These are phyloP conservation scores for Cataglyphis livida DNA, from an alignment of 2,888 invertebrate genomes.

Conservation along the genomic window DNA sequence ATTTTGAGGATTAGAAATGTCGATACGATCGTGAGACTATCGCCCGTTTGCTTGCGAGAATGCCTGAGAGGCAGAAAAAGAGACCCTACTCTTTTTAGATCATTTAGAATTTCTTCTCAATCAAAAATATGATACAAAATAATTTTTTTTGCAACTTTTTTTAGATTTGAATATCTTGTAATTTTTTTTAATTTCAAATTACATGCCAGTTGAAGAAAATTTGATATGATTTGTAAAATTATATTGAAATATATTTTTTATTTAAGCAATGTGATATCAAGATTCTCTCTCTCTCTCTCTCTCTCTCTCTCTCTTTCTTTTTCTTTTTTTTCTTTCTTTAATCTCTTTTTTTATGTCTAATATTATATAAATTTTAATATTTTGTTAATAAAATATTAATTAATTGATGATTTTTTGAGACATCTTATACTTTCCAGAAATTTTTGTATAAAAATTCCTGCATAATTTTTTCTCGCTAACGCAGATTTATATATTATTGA, in stretches of 20 bases:
- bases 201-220: not conserved
- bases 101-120: not conserved
- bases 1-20: constrained; percentile 45
- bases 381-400: not conserved
- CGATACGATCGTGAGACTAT: constrained; percentile 41
- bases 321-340: not conserved
- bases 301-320: too few relatives aligned
- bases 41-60: constrained; percentile 38
- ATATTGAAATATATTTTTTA: not conserved
- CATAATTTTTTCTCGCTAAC: not conserved
- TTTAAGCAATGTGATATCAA: not conserved
- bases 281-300: not conserved
- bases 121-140: not conserved
- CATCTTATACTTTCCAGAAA: not conserved
- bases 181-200: not conserved
- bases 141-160: too few relatives aligned
- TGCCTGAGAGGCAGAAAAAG: not conserved
- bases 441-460: not conserved
- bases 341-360: not conserved
- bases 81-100: not conserved
- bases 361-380: not conserved
- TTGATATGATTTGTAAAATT: not conserved
- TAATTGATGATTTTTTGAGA: not conserved
- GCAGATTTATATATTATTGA: not conserved
- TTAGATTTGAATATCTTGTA: too few relatives aligned